Base-by-base conservation (phyloP, 2,888 invertebrate species). In the Ectropis crepuscularia region DNA sequence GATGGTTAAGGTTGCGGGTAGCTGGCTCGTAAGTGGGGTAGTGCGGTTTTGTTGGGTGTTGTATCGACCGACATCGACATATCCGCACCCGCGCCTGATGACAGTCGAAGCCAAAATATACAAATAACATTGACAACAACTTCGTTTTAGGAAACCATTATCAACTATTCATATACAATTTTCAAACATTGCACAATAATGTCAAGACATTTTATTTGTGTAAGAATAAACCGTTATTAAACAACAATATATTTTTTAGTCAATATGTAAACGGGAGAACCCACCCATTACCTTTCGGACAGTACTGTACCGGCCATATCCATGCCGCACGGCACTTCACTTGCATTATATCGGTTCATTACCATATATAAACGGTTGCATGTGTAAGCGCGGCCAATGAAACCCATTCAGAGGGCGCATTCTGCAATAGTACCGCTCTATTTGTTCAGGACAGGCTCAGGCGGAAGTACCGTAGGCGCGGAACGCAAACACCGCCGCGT, bases 381-480 rank as follows among this genome's bases (percentile, higher is more conserved):
- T 85, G 83, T 76, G 77, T 54, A 48, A 80, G 76, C 78, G 74
- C 77, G 73, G 74, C 72, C 75, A 79, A 78, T 82, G 81, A 77
- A 83, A 79, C 79, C 81, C 77, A 86, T 81, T 83, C 78, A 80
- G 68, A 76, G 79, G 77, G 74, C 70, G 60, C 60, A 65, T 65
- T 65, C 57, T 77, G 79, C 75, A 76, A 74, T 72, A 74, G 77
- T 74, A 78, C 77, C 82, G 86, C 80, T 87, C 84, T 87, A 88
- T 88, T 89, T 88, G 88, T 85, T 84, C 82, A 78, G 86, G 81
- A 82, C 81, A 80, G 69, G 81, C 81, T 73, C 74, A 77, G 81
- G 78, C 87, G 89, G 89, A 89, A 87, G 87, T 85, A 77, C 84
- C 83, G 86, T 81, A 81, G 85, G 87, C 80, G 86, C 83, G 83